Percentiles rank a stretch among this genome's conserved stretches.
These are phyloP conservation scores for Zaprionus camerounensis DNA, from an alignment of 1,140 invertebrate genomes.

Conservation along the genomic window DNA sequence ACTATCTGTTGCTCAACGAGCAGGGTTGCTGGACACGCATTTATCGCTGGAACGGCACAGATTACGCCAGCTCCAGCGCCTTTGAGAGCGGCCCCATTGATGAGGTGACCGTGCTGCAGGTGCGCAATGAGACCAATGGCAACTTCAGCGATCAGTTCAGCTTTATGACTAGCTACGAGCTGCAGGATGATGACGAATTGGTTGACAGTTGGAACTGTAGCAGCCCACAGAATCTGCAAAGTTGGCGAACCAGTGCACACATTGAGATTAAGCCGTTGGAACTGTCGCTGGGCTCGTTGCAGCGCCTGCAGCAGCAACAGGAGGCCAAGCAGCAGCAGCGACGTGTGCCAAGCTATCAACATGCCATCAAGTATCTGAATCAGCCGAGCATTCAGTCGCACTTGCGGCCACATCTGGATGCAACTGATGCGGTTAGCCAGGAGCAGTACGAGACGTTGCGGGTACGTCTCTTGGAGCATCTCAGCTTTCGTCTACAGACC, in stretches of 20 bases:
- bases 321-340: constrained; percentile 23
- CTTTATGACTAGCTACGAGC: constrained; percentile 70
- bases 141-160: constrained; percentile 41
- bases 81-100: constrained; percentile 67
- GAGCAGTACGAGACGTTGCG: constrained; percentile 25
- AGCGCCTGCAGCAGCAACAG: constrained; percentile 41
- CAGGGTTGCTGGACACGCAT: constrained; percentile 60
- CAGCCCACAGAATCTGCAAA: constrained; percentile 27
- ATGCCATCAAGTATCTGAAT: constrained; percentile 54
- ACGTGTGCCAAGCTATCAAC: constrained; percentile 44
- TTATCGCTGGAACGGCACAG: constrained; percentile 56
- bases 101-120: constrained; percentile 51
- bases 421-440: constrained; percentile 5
- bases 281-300: constrained; percentile 26
- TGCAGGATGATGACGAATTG: constrained; percentile 42
- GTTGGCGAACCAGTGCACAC: constrained; percentile 45
- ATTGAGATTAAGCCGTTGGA: constrained; percentile 17
- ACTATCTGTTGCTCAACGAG: constrained; percentile 71
- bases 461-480: constrained; percentile 54
- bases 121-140: constrained; percentile 17
- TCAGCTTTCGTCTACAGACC: constrained; percentile 57
- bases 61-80: constrained; percentile 27
- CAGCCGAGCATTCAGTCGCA: constrained; percentile 44
- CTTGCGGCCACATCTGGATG: constrained; percentile 38
- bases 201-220: constrained; percentile 53